Percentiles rank a stretch among this genome's conserved stretches.
Evolutionary conservation across 2,113 vertebrate genomes (phyloP).

Genomic region (Chamaetylas fuelleborni): DNA sequence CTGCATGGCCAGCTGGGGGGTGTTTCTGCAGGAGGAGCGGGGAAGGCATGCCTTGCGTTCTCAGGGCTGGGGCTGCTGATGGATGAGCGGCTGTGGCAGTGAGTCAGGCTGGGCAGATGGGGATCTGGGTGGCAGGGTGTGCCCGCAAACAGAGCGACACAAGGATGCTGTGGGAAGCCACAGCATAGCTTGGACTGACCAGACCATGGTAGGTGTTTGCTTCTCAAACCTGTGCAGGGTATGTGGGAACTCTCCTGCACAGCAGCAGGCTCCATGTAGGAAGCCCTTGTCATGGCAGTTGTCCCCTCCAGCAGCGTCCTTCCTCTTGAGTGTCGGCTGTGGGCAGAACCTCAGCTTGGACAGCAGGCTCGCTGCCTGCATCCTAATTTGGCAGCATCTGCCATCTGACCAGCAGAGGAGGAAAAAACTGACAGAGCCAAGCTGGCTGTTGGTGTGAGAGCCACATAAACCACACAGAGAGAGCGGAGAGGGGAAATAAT

Average conservation of each 20-base stretch:
- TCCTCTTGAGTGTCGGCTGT: accelerated
- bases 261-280: neutral
- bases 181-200: neutral
- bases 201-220: neutral
- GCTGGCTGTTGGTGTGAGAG: neutral
- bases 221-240: neutral
- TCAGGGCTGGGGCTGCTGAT: neutral
- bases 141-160: neutral
- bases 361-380: neutral
- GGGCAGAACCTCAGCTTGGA: neutral
- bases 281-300: neutral
- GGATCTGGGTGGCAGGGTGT: neutral
- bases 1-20: accelerated
- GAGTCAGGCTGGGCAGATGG: neutral
- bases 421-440: slow-evolving; percentile 4
- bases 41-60: neutral
- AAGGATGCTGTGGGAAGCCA: neutral
- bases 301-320: neutral
- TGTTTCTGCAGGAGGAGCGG: neutral
- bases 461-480: neutral
- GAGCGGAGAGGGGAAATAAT: neutral
- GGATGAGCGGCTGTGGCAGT: neutral
- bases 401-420: neutral
- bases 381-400: slow-evolving; percentile 46
- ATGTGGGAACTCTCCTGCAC: neutral